Evolutionary conservation across 2,113 vertebrate genomes (phyloP).

Genomic region (Stictonetta naevosa): DNA sequence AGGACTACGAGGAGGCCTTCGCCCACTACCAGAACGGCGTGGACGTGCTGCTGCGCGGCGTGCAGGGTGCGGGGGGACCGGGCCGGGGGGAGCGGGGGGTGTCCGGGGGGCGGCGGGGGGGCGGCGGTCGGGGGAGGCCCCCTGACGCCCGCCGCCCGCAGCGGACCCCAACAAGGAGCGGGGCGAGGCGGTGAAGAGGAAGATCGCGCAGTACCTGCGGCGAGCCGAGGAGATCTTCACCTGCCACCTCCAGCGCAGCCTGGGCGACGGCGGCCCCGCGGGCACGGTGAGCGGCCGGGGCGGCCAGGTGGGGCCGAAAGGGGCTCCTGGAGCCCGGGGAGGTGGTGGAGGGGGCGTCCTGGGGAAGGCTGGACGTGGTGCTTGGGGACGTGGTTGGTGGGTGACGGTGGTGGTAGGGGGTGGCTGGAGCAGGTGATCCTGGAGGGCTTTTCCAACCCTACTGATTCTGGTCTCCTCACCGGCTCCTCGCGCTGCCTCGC

Average conservation of each 20-base stretch:
- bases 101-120: too few species aligned
- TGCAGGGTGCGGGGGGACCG: slow-evolving; percentile 81
- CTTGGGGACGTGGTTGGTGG: too few species aligned
- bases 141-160: slow-evolving; percentile 21
- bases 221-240: slow-evolving; percentile 98
- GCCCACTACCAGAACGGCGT: slow-evolving; percentile 98
- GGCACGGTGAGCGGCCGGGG: slow-evolving; percentile 77
- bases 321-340: too few species aligned
- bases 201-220: slow-evolving; percentile 94
- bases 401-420: too few species aligned
- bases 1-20: slow-evolving; percentile 97
- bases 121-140: neutral
- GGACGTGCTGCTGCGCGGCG: slow-evolving; percentile 91
- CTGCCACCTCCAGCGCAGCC: slow-evolving; percentile 90
- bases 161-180: slow-evolving; percentile 96
- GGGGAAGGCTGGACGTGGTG: too few species aligned
- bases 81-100: slow-evolving; percentile 6
- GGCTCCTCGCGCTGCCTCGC: neutral
- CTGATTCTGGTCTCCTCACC: neutral
- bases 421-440: too few species aligned
- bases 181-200: slow-evolving; percentile 93
- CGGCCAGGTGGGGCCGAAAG: too few species aligned
- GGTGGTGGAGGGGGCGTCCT: too few species aligned
- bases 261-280: slow-evolving; percentile 73
- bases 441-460: too few species aligned